phyloP scores from a whole-genome alignment of 2,797 vertebrate species.

The Muscicapa comitata region DNA sequence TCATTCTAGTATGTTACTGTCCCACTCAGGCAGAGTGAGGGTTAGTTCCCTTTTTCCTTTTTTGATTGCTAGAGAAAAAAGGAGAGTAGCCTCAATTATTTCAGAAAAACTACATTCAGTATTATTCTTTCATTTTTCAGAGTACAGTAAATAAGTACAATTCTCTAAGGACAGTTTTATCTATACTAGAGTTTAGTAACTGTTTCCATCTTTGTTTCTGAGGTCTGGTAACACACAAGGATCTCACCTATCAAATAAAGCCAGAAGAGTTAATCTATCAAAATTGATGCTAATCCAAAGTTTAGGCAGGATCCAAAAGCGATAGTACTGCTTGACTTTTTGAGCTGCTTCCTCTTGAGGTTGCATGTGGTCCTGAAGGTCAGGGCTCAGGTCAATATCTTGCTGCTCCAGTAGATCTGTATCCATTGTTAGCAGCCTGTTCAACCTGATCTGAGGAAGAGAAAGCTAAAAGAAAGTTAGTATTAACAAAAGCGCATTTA shows the following conservation, averaged over 20 bases:
- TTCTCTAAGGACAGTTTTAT: background rate
- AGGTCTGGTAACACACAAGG: background rate
- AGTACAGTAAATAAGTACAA: background rate
- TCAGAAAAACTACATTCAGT: background rate
- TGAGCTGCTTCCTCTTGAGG: constrained; percentile 84
- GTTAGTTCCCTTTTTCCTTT: background rate
- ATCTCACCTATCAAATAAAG: constrained; percentile 93
- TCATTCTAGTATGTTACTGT: background rate
- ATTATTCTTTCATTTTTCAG: background rate
- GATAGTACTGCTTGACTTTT: constrained; percentile 94
- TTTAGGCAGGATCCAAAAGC: constrained; percentile 94
- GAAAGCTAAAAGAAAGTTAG: constrained; percentile 83
- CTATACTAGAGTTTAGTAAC: background rate
- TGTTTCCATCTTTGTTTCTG: background rate
- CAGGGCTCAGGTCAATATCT: constrained; percentile 92
- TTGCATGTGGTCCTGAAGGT: constrained; percentile 88
- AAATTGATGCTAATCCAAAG: constrained; percentile 97
- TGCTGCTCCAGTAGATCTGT: constrained; percentile 95
- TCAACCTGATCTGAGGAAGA: constrained; percentile 94
- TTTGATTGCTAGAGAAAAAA: background rate
- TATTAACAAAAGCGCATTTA: background rate
- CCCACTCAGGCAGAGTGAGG: fast-evolving
- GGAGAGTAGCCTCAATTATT: background rate
- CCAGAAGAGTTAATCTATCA: constrained; percentile 95
- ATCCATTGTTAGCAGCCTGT: constrained; percentile 93